Conservation (phyloP, 2,113 vertebrate species). For the Myotis yumanensis region DNA sequence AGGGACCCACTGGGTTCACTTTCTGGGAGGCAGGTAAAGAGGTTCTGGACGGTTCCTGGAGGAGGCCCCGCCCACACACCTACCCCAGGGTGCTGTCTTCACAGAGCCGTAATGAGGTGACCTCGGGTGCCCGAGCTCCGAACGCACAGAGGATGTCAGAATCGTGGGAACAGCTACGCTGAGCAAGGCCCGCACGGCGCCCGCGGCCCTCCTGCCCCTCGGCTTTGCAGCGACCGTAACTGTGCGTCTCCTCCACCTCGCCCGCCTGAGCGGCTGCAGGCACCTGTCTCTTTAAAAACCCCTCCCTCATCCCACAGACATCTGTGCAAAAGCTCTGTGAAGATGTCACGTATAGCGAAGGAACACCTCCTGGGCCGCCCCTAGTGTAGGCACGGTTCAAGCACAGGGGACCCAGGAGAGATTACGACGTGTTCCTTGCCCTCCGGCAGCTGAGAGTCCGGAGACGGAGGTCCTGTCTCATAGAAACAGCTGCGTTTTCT, state of each 20-base stretch:
- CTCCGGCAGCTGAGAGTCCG: not conserved
- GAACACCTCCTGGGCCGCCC: not conserved
- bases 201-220: not conserved
- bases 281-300: not conserved
- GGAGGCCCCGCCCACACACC: no score
- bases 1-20: not conserved
- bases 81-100: not conserved
- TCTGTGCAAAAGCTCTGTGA: not conserved
- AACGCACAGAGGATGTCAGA: not conserved
- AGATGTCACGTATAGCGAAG: not conserved
- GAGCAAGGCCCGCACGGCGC: not conserved
- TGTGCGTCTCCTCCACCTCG: not conserved
- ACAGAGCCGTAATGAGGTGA: conserved; percentile 44
- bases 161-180: not conserved
- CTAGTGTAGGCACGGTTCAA: not conserved
- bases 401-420: not conserved
- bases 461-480: not conserved
- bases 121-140: not conserved
- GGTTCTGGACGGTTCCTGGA: not conserved
- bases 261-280: not conserved
- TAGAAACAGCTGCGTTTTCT: not conserved
- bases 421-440: not conserved
- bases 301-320: not conserved
- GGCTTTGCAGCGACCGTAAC: not conserved
- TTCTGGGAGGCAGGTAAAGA: not conserved